Evolutionary conservation across 2,888 invertebrate genomes (phyloP).

Genomic region (Drosophila formosana): DNA sequence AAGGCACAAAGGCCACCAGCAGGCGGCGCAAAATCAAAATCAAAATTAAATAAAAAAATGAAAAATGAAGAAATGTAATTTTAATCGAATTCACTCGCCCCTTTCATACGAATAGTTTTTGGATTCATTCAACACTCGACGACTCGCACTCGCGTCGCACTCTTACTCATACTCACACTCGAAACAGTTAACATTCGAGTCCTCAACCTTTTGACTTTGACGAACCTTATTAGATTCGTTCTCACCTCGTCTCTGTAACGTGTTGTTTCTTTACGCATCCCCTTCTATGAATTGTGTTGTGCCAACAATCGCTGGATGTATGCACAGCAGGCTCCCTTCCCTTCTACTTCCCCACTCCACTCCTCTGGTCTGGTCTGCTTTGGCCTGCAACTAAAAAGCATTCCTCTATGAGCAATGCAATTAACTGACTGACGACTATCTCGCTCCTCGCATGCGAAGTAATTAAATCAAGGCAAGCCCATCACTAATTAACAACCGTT

Average conservation of each 20-base stretch:
- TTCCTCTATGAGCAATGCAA: constrained; percentile 37
- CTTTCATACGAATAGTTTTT: constrained; percentile 67
- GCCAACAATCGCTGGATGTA: constrained; percentile 76
- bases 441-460: constrained; percentile 21
- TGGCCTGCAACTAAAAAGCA: constrained; percentile 48
- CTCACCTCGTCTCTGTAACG: constrained; percentile 20
- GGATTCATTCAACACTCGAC: constrained; percentile 25
- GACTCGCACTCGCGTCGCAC: background rate
- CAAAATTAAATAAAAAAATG: constrained; percentile 11
- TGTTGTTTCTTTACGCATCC: background rate
- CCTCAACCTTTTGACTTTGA: constrained; percentile 29
- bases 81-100: constrained; percentile 78
- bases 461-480: constrained; percentile 54
- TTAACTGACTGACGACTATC: constrained; percentile 21
- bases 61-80: constrained; percentile 68
- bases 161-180: constrained; percentile 21
- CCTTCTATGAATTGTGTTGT: constrained; percentile 77
- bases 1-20: constrained; percentile 36
- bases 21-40: constrained; percentile 51
- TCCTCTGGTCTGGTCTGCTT: background rate
- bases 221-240: constrained; percentile 68
- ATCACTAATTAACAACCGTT: constrained; percentile 64
- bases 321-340: constrained; percentile 65
- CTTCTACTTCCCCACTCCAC: background rate
- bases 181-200: constrained; percentile 42